Conservation (phyloP, 2,797 vertebrate genomes). For the Clarias laeviceps region DNA sequence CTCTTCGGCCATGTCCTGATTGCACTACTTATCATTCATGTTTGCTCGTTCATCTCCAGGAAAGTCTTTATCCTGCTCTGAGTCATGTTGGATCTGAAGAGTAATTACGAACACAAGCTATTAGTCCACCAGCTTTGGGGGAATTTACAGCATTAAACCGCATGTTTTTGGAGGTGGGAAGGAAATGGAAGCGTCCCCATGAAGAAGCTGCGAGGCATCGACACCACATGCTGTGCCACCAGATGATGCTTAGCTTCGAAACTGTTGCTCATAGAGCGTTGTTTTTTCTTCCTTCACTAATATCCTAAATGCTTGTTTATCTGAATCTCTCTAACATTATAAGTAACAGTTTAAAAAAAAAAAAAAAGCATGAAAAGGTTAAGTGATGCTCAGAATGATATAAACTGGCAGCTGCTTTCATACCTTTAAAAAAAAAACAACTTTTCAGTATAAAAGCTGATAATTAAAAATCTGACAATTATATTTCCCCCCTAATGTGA, state of each 20-base stretch:
- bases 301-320: neutral
- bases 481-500: too few relatives aligned
- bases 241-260: neutral
- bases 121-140: neutral
- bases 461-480: neutral
- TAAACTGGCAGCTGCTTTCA: neutral
- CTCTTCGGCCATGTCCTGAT: neutral
- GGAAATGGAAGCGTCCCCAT: neutral
- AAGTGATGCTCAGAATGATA: neutral
- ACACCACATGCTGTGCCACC: neutral
- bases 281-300: neutral
- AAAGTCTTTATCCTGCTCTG: neutral
- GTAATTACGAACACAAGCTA: neutral
- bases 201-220: neutral
- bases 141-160: neutral
- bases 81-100: neutral
- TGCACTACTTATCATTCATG: neutral
- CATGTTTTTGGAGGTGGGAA: neutral
- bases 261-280: neutral
- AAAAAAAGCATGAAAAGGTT: neutral
- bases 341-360: neutral
- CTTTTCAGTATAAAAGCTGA: neutral
- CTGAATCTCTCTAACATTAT: neutral
- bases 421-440: neutral
- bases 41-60: neutral